Evolutionary conservation across 2,113 vertebrate species (phyloP).

Genomic region (Panthera uncia): DNA sequence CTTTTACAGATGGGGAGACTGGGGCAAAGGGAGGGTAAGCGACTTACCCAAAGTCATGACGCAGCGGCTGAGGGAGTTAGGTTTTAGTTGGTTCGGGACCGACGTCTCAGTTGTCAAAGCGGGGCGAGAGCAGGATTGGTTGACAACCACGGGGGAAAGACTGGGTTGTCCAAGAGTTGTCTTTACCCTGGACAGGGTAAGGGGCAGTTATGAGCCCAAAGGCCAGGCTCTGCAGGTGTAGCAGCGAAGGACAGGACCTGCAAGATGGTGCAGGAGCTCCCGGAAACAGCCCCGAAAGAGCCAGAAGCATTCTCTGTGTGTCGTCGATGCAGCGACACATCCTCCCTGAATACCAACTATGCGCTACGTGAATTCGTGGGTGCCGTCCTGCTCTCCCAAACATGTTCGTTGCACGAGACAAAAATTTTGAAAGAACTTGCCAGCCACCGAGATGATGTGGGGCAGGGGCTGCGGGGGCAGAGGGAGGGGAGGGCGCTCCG

Average conservation of each 20-base stretch:
- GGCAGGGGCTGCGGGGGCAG: neutral
- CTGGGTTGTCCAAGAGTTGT: neutral
- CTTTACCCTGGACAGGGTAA: neutral
- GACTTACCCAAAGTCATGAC: neutral
- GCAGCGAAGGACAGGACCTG: neutral
- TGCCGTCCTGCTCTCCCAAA: neutral
- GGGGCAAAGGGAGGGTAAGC: neutral
- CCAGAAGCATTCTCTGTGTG: rapidly evolving
- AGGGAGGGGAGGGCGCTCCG: neutral
- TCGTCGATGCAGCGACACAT: neutral
- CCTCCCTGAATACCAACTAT: neutral
- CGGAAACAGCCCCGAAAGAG: neutral
- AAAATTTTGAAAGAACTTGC: neutral
- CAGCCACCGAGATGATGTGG: neutral
- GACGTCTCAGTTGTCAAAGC: neutral
- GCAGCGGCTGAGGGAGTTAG: neutral
- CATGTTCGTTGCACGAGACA: rapidly evolving
- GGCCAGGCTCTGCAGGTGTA: neutral
- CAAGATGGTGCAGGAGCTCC: neutral
- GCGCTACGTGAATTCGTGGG: neutral
- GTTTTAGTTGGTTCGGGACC: neutral
- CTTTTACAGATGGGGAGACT: neutral
- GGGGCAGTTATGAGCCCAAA: neutral
- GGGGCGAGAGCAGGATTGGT: neutral
- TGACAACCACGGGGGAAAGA: neutral